Evolutionary conservation across 2,888 invertebrate species (phyloP).

Genomic region (Dusona sp.): DNA sequence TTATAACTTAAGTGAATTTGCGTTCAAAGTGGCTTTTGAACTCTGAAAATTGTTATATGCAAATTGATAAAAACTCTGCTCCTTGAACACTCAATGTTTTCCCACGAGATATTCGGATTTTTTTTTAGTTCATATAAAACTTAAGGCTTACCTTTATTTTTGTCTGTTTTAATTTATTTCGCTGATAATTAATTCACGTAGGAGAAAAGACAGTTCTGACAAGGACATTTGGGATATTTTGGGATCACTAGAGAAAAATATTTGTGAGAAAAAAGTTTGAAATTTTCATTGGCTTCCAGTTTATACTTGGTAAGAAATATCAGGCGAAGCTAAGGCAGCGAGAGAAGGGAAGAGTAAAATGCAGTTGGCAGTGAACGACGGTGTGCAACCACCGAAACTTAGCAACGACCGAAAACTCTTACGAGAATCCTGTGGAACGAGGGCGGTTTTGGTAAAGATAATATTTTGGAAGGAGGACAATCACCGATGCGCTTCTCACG

Average conservation of each 20-base stretch:
- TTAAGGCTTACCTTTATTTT: not conserved
- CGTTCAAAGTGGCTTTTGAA: not conserved
- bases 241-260: not conserved
- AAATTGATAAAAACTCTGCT: conserved; percentile 1
- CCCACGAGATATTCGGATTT: not conserved
- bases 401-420: conserved; percentile 42
- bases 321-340: conserved; percentile 16
- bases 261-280: conserved; percentile 34
- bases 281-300: conserved; percentile 58
- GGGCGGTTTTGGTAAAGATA: conserved; percentile 71
- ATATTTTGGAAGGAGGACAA: conserved; percentile 69
- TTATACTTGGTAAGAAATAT: conserved; percentile 37
- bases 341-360: conserved; percentile 6
- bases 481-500: conserved; percentile 36
- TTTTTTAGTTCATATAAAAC: not conserved
- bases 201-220: conserved; percentile 1
- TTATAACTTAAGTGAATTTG: not conserved
- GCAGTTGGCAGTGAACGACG: conserved; percentile 47
- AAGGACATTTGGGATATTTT: conserved; percentile 55
- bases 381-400: conserved; percentile 59
- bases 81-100: conserved; percentile 3
- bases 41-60: conserved; percentile 2
- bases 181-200: conserved; percentile 12
- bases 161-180: not conserved
- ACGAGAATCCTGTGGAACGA: conserved; percentile 61